A percentile compares a stretch with the other conserved stretches of the same genome.
These are phyloP conservation scores for Aradophagus sp. DNA, from an alignment of 1,140 invertebrate genomes.

Conservation along the genomic window DNA sequence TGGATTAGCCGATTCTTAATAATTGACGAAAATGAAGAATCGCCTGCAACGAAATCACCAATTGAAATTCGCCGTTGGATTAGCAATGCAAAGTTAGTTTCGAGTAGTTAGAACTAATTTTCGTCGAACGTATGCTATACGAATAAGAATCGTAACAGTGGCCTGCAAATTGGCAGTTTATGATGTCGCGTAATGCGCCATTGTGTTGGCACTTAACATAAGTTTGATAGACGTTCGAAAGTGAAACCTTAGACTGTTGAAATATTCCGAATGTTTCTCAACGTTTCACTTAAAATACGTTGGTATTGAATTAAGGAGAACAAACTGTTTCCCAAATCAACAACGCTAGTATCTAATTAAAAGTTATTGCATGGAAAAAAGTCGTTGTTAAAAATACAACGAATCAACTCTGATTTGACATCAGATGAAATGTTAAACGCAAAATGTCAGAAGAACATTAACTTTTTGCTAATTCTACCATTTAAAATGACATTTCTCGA, in stretches of 20 bases:
- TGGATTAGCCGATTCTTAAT: slow-evolving; percentile 11
- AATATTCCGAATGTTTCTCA: background rate
- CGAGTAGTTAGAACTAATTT: slow-evolving; percentile 17
- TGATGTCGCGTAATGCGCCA: slow-evolving; percentile 1
- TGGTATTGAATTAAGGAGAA: too few species aligned
- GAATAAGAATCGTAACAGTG: slow-evolving; percentile 3
- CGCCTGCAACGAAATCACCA: slow-evolving; percentile 3
- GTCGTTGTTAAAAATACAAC: too few species aligned
- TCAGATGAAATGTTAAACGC: too few species aligned
- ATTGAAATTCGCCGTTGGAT: slow-evolving; percentile 8
- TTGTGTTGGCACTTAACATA: slow-evolving; percentile 3
- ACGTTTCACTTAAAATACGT: too few species aligned
- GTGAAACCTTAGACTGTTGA: slow-evolving; percentile 8
- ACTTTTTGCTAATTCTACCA: too few species aligned
- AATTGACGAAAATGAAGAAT: slow-evolving; percentile 15
- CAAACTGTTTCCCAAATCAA: too few species aligned
- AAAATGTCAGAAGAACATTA: too few species aligned
- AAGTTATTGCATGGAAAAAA: too few species aligned
- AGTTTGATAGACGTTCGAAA: slow-evolving; percentile 8
- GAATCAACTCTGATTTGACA: too few species aligned
- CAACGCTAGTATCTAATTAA: too few species aligned
- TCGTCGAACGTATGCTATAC: background rate
- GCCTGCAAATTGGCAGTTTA: slow-evolving; percentile 10
- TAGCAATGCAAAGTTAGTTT: slow-evolving; percentile 12
- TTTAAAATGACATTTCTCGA: too few species aligned